A percentile compares a stretch with the other conserved stretches of the same genome.
These are phyloP conservation scores for Cerastis leucographa DNA, from an alignment of 2,888 invertebrate genomes.

Conservation along the genomic window DNA sequence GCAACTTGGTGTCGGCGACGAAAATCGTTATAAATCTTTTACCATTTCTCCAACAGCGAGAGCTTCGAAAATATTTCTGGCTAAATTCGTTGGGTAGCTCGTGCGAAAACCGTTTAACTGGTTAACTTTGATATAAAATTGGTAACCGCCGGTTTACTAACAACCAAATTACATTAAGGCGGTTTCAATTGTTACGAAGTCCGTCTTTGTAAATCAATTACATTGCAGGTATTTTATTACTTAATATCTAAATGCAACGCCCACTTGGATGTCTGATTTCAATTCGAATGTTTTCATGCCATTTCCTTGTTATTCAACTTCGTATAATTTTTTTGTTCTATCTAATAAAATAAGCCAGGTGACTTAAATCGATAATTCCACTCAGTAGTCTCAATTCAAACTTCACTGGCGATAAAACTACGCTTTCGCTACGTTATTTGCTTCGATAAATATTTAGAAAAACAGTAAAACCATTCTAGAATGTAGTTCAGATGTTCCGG, in stretches of 20 bases:
- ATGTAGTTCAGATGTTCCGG: constrained; percentile 4
- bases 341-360: constrained; percentile 6
- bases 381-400: background rate
- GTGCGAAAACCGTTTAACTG: constrained; percentile 71
- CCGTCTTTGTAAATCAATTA: constrained; percentile 51
- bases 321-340: constrained; percentile 40
- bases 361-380: constrained; percentile 7
- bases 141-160: constrained; percentile 65
- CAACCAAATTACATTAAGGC: constrained; percentile 62
- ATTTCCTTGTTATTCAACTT: constrained; percentile 46
- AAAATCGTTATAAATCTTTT: constrained; percentile 82
- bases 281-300: constrained; percentile 40
- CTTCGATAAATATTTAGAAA: constrained; percentile 19
- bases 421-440: constrained; percentile 25
- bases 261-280: constrained; percentile 29
- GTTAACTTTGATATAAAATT: constrained; percentile 72
- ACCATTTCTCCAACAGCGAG: constrained; percentile 74
- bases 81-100: constrained; percentile 67
- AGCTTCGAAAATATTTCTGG: constrained; percentile 73
- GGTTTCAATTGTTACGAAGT: constrained; percentile 43
- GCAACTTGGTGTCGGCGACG: constrained; percentile 76
- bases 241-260: constrained; percentile 36
- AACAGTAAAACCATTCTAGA: background rate
- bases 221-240: constrained; percentile 42
- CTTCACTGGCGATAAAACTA: constrained; percentile 17